Base-by-base conservation (phyloP, 1,140 invertebrate genomes). In the Apis cerana region DNA sequence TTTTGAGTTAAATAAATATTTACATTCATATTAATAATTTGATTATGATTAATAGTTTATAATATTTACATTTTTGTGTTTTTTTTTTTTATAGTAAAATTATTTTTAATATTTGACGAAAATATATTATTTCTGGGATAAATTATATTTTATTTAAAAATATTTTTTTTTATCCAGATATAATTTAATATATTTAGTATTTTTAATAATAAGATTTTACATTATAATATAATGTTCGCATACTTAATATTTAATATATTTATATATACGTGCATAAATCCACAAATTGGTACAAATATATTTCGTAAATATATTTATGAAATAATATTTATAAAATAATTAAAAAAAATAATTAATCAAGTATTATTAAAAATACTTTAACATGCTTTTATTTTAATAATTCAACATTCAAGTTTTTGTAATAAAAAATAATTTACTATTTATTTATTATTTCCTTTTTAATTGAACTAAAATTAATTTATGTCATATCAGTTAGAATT, bases 1-100 rank as follows among this genome's bases (percentile, higher is more conserved):
- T 58, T 67, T 75, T 23, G 19, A 67, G 27, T 75, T 81, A 9
- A 78, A 78, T 56, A 83, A 78, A 61, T 33, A 65, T 70, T 78
- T 56, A 71, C 54, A 56, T 70, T 58, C n/a, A 27, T 2, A 70
- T 69, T 58, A 23, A 64, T 64, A 33, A 64, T 27, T 64, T 64
- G 62, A 64, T 64, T 64, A 10, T 64, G 27, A 33, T 21, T 58
- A 58, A 56, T 65, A 33, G 50, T 61, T 52, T 17, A 8, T 43
- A 77, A 64, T 1, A 54, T 54, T 54, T 21, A 13, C 17, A 62
- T 21, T 52, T 64, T 33, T 50, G 13, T 4, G 21, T 15, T 48
- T 19, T 61, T 11, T 27, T 43, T 48, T 74, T 61, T 23, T 61
- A 12, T 48, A 48, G 21, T 74, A 48, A 61, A 74, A 21, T n/a